Conservation (phyloP, 1,140 invertebrate genomes). For the Drosophila albomicans region DNA sequence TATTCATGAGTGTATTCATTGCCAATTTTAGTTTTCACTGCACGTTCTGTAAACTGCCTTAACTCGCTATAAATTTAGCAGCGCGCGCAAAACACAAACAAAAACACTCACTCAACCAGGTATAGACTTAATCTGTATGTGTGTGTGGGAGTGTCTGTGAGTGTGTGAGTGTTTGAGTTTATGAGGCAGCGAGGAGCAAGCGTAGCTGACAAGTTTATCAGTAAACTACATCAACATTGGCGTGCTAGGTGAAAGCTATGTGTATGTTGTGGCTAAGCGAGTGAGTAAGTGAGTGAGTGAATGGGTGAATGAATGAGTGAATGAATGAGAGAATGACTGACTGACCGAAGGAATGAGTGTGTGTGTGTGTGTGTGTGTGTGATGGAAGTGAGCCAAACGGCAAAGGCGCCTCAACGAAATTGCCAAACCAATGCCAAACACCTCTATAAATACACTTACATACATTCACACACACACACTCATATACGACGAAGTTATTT, state of each 20-base stretch:
- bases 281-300: background rate
- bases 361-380: slow-evolving; percentile 5
- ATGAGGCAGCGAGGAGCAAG: slow-evolving; percentile 29
- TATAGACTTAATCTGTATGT: slow-evolving; percentile 16
- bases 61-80: slow-evolving; percentile 52
- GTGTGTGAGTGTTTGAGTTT: slow-evolving; percentile 2
- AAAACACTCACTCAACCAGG: background rate
- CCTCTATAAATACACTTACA: slow-evolving; percentile 46
- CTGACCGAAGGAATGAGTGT: background rate
- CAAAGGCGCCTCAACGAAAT: slow-evolving; percentile 11
- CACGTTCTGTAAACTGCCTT: slow-evolving; percentile 30
- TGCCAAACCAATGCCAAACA: slow-evolving; percentile 45
- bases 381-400: slow-evolving; percentile 21
- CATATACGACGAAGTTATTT: slow-evolving; percentile 8
- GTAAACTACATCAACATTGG: slow-evolving; percentile 54
- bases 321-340: slow-evolving; percentile 9
- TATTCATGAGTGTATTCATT: slow-evolving; percentile 17
- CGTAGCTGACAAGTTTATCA: slow-evolving; percentile 66
- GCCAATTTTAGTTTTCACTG: slow-evolving; percentile 18
- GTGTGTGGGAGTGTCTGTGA: background rate
- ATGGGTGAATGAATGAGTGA: background rate
- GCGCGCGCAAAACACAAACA: slow-evolving; percentile 1
- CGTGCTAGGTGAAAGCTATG: slow-evolving; percentile 1
- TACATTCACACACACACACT: slow-evolving; percentile 11
- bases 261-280: slow-evolving; percentile 2